Percentiles rank a stretch among this genome's conserved stretches.
These are phyloP conservation scores for Cochlearius cochlearius DNA, from an alignment of 2,113 vertebrate species.

Conservation along the genomic window DNA sequence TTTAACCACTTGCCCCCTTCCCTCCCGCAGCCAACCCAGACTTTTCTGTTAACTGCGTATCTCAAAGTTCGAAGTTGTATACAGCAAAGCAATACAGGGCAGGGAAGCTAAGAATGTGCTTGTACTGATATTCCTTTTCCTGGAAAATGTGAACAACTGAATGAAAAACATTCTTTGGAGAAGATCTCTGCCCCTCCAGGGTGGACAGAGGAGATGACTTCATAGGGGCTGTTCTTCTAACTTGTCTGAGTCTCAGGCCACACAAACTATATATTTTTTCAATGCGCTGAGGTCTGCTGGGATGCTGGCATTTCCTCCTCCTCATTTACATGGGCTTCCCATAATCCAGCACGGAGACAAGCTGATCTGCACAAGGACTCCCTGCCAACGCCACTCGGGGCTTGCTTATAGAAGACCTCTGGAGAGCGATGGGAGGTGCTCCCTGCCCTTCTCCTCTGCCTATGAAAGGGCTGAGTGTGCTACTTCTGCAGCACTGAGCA, in stretches of 20 bases:
- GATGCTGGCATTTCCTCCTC: constrained; percentile 40
- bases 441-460: constrained; percentile 24
- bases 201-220: constrained; percentile 31
- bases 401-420: constrained; percentile 22
- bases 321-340: constrained; percentile 54
- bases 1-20: neutral
- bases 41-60: neutral
- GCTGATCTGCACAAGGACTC: constrained; percentile 30
- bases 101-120: neutral
- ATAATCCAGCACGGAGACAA: constrained; percentile 9
- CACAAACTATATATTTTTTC: constrained; percentile 46
- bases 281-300: neutral
- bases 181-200: neutral
- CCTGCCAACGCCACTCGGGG: neutral
- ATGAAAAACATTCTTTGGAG: constrained; percentile 19
- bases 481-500: constrained; percentile 26
- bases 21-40: neutral
- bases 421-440: neutral
- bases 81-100: neutral
- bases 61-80: neutral
- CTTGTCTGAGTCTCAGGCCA: constrained; percentile 21
- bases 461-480: constrained; percentile 57
- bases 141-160: constrained; percentile 13
- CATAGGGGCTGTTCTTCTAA: constrained; percentile 41
- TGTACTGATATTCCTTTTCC: neutral